Base-by-base conservation (phyloP, 2,888 invertebrate genomes). In the Chloromyia formosa region DNA sequence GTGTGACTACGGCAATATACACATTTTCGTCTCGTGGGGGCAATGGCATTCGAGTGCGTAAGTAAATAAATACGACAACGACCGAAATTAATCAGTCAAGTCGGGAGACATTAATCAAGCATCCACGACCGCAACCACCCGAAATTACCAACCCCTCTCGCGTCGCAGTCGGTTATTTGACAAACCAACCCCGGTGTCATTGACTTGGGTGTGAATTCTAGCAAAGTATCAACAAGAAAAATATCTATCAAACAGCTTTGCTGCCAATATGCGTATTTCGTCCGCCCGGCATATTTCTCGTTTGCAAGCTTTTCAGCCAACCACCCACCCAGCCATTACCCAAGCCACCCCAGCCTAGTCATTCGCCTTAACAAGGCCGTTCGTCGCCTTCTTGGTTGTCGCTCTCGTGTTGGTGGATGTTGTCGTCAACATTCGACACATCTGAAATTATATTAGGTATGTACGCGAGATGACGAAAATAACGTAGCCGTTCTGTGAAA, bases 171-270 rank as follows among this genome's bases (percentile, higher is more conserved):
- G 10, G 58, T 27, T 27, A 14, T 16, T 58, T 58, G 71, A 71
- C 27, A 42, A 66, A 66, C n/a, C 49, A 23, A 58, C 27, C 71
- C 69, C 58, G 58, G 71, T 71, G 71, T 71, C 71, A 71, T 58
- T 71, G 71, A 71, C 71, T 35, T 58, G 71, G 71, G 40, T 71
- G 71, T 18, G 71, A 58, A 71, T 54, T 35, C 42, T 58, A 40
- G 35, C 40, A 71, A 58, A 69, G 35, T 71, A 42, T 71, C 56
- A 71, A 58, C 71, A 71, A 71, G 49, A n/a, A 49, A 45, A 49
- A 22, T 35, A 27, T 20, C 23, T 9, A 42, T 10, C 20, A 35
- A 35, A 35, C 7, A 35, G 49, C 14, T 23, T 20, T 22, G 22
- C 66, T 35, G 20, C 40, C n/a, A n/a, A 40, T 12, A 35, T 49